Conservation (phyloP, 2,888 invertebrate species). For the Habrosyne pyritoides region DNA sequence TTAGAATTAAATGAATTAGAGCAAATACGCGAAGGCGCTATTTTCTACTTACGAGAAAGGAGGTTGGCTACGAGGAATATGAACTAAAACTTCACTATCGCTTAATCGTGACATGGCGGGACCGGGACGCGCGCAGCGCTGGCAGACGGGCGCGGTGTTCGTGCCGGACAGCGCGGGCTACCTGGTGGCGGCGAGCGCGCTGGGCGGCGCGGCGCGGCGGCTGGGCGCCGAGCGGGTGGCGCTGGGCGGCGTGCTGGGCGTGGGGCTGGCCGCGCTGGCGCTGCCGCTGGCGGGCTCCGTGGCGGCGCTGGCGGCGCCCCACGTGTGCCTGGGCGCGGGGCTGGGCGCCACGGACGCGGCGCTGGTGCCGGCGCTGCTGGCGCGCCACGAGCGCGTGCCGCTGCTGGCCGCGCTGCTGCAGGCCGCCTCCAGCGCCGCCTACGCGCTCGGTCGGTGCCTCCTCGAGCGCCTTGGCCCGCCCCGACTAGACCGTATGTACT, state of each 20-base stretch:
- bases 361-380: slow-evolving; percentile 68
- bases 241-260: slow-evolving; percentile 58
- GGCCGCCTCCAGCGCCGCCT: slow-evolving; percentile 66
- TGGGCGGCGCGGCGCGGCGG: slow-evolving; percentile 52
- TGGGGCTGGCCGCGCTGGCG: slow-evolving; percentile 58
- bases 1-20: no score
- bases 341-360: slow-evolving; percentile 70
- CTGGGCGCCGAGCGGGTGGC: slow-evolving; percentile 60
- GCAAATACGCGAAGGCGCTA: no score
- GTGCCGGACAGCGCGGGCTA: slow-evolving; percentile 74
- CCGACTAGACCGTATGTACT: no score
- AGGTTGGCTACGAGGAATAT: no score
- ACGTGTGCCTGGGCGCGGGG: slow-evolving; percentile 67
- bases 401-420: slow-evolving; percentile 67
- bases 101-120: neutral
- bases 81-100: no score
- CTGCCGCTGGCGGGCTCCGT: slow-evolving; percentile 52
- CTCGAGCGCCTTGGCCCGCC: no score
- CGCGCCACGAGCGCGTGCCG: slow-evolving; percentile 47
- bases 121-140: slow-evolving; percentile 44
- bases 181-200: slow-evolving; percentile 55
- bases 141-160: slow-evolving; percentile 70
- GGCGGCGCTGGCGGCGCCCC: slow-evolving; percentile 56
- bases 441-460: slow-evolving; percentile 63
- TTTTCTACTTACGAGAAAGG: no score